Evolutionary conservation across 2,113 vertebrate species (phyloP).

Genomic region (Alexandromys fortis): DNA sequence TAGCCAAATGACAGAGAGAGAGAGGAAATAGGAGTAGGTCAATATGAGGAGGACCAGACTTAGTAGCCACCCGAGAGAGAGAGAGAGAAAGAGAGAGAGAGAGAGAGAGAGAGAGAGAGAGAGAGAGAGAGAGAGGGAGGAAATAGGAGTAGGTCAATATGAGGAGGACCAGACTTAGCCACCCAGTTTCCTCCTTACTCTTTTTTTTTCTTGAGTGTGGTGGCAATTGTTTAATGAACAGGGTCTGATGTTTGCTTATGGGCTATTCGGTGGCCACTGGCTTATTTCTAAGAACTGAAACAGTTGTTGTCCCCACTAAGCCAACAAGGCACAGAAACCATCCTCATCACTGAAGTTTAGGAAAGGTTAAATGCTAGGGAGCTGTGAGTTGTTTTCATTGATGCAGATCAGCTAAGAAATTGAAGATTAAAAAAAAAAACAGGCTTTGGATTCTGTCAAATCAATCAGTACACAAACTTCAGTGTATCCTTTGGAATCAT

Average conservation of each 20-base stretch:
- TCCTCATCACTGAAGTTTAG: neutral
- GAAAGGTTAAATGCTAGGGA: neutral
- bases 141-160: no score
- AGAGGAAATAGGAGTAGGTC: no score
- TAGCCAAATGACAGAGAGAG: neutral
- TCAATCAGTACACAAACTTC: slow-evolving; percentile 30
- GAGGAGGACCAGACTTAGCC: neutral
- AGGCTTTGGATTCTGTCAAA: slow-evolving; percentile 1
- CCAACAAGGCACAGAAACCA: neutral
- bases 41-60: no score
- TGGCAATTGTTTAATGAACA: neutral
- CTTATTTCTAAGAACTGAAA: neutral
- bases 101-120: no score
- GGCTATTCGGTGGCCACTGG: neutral
- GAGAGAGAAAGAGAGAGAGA: no score
- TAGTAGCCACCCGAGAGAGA: no score
- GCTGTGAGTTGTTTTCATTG: neutral
- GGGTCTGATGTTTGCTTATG: neutral
- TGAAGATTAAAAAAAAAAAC: slow-evolving; percentile 24
- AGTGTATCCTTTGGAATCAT: slow-evolving; percentile 38
- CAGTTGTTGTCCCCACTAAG: neutral
- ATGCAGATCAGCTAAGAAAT: slow-evolving; percentile 36
- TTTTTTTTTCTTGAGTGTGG: neutral
- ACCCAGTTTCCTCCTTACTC: neutral
- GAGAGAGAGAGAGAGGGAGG: neutral